phyloP scores from a whole-genome alignment of 2,113 vertebrate species.

The Noctilio leporinus region DNA sequence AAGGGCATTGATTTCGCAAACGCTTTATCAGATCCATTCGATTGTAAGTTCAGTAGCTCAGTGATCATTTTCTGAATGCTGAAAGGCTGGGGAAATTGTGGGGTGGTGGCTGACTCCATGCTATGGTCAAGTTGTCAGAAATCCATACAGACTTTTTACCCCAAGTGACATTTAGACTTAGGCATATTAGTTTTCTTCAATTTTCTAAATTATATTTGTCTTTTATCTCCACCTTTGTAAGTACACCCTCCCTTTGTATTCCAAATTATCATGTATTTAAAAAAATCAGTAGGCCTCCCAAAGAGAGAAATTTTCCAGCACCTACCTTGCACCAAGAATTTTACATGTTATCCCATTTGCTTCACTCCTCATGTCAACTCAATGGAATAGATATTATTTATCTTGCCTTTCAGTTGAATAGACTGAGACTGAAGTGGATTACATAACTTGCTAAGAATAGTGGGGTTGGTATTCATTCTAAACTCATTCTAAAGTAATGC shows the following conservation, averaged over 20 bases:
- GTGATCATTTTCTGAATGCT: neutral
- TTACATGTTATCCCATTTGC: neutral
- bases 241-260: neutral
- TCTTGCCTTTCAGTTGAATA: neutral
- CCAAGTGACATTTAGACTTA: neutral
- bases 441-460: neutral
- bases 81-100: neutral
- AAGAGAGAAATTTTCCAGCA: neutral
- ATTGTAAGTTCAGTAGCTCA: neutral
- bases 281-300: neutral
- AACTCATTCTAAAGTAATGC: neutral
- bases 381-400: neutral
- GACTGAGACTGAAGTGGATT: neutral
- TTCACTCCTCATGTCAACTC: neutral
- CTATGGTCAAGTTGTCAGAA: neutral
- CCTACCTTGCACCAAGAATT: neutral
- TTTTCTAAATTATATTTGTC: neutral
- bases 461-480: neutral
- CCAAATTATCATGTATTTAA: neutral
- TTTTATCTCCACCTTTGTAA: neutral
- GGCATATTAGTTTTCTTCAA: neutral
- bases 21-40: slow-evolving; percentile 2
- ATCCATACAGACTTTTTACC: neutral
- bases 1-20: neutral
- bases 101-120: neutral